phyloP scores from a whole-genome alignment of 2,797 vertebrate species.

The Chromobotia macracanthus region DNA sequence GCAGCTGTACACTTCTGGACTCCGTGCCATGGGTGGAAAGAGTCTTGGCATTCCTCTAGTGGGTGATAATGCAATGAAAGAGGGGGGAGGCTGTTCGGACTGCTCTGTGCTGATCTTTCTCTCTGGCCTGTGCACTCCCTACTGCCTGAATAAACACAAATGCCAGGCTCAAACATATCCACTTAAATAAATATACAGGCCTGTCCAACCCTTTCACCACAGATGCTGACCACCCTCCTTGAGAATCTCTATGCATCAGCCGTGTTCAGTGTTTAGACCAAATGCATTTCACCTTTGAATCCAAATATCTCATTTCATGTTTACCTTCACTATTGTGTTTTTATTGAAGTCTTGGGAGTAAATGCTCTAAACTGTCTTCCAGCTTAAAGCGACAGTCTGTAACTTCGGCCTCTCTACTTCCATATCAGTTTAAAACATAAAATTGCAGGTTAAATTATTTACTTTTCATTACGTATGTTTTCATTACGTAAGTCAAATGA shows the following conservation, averaged over 20 bases:
- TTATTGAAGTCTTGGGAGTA: neutral
- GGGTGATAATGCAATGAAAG: constrained; percentile 74
- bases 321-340: too few relatives aligned
- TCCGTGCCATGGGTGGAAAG: constrained; percentile 71
- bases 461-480: too few relatives aligned
- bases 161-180: constrained; percentile 75
- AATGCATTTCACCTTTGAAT: neutral
- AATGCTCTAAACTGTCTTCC: too few relatives aligned
- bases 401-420: too few relatives aligned
- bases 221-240: constrained; percentile 67
- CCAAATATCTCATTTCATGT: constrained; percentile 11
- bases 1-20: constrained; percentile 42
- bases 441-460: too few relatives aligned
- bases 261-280: neutral
- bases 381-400: too few relatives aligned
- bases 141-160: constrained; percentile 77
- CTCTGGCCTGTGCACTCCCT: constrained; percentile 28
- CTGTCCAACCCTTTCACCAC: constrained; percentile 66
- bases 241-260: constrained; percentile 19
- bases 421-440: too few relatives aligned
- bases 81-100: constrained; percentile 57
- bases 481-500: too few relatives aligned
- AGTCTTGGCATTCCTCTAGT: constrained; percentile 77
- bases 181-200: constrained; percentile 75
- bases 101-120: constrained; percentile 20